These are phyloP conservation scores for Amphipoea lucens DNA, from an alignment of 2,888 invertebrate genomes.

Conservation along the genomic window DNA sequence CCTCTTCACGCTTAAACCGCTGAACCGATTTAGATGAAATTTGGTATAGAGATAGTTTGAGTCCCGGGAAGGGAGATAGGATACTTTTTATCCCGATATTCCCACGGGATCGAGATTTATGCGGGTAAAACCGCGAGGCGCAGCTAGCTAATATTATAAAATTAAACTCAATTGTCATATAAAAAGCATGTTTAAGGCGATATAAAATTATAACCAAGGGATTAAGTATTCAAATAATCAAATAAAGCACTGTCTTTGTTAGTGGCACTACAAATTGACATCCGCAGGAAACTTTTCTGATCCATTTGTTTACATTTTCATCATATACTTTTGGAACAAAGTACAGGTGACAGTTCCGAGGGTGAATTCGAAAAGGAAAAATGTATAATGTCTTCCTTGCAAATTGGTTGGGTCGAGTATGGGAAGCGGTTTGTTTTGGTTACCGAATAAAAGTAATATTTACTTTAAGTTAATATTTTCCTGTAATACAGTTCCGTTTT, in stretches of 20 bases:
- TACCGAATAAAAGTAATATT: background rate
- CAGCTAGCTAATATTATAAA: no score
- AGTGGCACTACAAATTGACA: background rate
- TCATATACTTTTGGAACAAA: background rate
- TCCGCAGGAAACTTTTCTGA: no score
- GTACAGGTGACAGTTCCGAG: conserved; percentile 28
- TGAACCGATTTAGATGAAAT: no score
- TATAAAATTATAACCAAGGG: background rate
- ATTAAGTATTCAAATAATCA: background rate
- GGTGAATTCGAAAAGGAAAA: conserved; percentile 39
- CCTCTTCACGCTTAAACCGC: no score
- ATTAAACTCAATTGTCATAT: background rate
- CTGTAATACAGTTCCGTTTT: conserved; percentile 22
- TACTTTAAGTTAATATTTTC: conserved; percentile 26
- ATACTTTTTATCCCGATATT: no score
- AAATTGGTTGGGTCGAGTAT: conserved; percentile 46
- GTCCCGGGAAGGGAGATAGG: no score
- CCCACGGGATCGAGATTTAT: no score
- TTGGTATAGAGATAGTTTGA: no score
- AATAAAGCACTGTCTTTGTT: background rate
- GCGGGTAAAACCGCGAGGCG: no score
- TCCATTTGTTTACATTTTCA: background rate
- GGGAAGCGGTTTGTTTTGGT: conserved; percentile 28
- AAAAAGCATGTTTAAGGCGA: background rate
- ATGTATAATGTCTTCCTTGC: conserved; percentile 47